These are phyloP conservation scores for Andrena bucephala DNA, from an alignment of 2,888 invertebrate species.

Conservation along the genomic window DNA sequence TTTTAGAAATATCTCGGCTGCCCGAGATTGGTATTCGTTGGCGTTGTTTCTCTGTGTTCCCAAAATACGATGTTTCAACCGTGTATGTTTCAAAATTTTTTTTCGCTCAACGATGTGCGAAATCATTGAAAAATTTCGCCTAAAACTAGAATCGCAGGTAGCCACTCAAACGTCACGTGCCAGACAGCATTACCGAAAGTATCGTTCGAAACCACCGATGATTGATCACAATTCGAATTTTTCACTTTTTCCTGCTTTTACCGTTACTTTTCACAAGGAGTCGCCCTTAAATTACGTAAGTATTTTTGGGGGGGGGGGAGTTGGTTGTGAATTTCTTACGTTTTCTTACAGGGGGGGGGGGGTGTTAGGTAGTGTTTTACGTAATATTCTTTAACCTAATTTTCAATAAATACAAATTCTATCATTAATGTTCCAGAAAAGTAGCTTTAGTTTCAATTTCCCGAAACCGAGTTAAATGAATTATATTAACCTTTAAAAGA, in stretches of 20 bases:
- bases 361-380: too few species aligned
- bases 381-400: too few species aligned
- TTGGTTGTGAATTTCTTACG: too few species aligned
- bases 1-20: slow-evolving; percentile 12
- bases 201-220: slow-evolving; percentile 1
- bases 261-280: background rate
- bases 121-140: background rate
- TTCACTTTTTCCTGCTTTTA: background rate
- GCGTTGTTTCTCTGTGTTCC: slow-evolving; percentile 30
- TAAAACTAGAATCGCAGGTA: background rate
- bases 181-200: background rate
- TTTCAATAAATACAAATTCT: too few species aligned
- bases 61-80: slow-evolving; percentile 8
- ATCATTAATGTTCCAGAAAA: too few species aligned
- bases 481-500: too few species aligned
- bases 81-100: background rate
- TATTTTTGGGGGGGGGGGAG: too few species aligned
- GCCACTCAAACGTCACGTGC: background rate
- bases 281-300: too few species aligned
- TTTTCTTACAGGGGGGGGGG: too few species aligned
- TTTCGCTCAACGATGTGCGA: background rate
- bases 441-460: too few species aligned
- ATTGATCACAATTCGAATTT: background rate
- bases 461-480: too few species aligned
- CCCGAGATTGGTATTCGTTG: slow-evolving; percentile 22